A percentile compares a stretch with the other conserved stretches of the same genome.
Conservation (phyloP, 2,888 invertebrate species). For the Parapristionchus giblindavisi region DNA sequence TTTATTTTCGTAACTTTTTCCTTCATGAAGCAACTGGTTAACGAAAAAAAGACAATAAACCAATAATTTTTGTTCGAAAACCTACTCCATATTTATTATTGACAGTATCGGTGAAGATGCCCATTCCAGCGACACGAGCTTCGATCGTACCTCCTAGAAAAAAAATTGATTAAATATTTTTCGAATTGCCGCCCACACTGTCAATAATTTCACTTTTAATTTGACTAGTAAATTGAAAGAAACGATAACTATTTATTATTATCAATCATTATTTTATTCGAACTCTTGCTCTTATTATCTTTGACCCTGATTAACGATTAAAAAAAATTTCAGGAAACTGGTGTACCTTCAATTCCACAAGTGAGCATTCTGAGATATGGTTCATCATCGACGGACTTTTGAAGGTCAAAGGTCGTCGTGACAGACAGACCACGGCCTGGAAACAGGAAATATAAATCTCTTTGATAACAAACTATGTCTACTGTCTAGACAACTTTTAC, state of each 20-base stretch:
- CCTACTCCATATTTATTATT: conserved; percentile 58
- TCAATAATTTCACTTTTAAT: not conserved
- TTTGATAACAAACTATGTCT: not conserved
- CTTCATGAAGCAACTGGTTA: not conserved
- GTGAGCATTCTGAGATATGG: conserved; percentile 57
- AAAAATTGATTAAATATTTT: not conserved
- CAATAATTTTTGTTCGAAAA: not conserved
- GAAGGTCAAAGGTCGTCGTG: conserved; percentile 53
- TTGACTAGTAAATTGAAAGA: not conserved
- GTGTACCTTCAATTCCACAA: conserved; percentile 42
- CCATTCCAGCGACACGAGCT: conserved; percentile 63
- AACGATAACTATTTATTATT: not conserved
- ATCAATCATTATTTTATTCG: not conserved
- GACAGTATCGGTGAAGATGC: conserved; percentile 66
- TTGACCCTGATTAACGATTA: not conserved
- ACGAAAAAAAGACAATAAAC: not conserved
- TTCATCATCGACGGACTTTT: conserved; percentile 58
- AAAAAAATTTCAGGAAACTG: no score
- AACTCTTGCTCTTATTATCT: not conserved
- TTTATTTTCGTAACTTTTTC: not conserved
- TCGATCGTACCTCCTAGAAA: conserved; percentile 52
- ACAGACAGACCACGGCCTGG: conserved; percentile 55
- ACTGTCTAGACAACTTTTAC: no score
- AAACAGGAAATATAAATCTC: not conserved
- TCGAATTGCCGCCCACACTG: not conserved